Percentiles rank a stretch among this genome's conserved stretches.
These are phyloP conservation scores for Alloplasta piceator DNA, from an alignment of 2,888 invertebrate species.

Conservation along the genomic window DNA sequence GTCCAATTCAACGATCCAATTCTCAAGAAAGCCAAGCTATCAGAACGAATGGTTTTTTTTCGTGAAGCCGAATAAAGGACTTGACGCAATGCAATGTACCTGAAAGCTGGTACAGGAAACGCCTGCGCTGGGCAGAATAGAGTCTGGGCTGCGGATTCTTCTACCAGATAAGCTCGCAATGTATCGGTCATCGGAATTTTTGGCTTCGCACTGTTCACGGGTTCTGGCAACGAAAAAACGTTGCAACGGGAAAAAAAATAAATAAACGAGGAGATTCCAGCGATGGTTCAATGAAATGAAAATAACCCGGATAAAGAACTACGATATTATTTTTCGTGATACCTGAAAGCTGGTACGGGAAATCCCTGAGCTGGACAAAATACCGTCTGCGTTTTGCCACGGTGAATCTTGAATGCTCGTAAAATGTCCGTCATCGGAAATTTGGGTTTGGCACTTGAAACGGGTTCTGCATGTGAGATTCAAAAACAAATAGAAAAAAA, in stretches of 20 bases:
- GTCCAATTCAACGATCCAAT: too few species aligned
- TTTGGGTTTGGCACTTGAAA: conserved; percentile 81
- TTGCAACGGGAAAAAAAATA: neutral
- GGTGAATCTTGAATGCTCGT: conserved; percentile 78
- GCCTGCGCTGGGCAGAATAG: conserved; percentile 91
- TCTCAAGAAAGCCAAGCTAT: too few species aligned
- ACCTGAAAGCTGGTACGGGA: conserved; percentile 80
- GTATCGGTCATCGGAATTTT: conserved; percentile 79
- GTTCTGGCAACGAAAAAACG: conserved; percentile 74
- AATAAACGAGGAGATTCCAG: neutral
- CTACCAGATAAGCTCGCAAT: conserved; percentile 79
- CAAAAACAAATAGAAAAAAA: too few species aligned
- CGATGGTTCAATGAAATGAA: neutral
- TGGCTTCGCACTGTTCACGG: conserved; percentile 82
- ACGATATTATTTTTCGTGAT: conserved; percentile 35
- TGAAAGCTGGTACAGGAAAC: conserved; percentile 82
- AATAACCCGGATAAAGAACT: neutral
- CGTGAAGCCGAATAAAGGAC: neutral
- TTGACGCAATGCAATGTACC: conserved; percentile 65
- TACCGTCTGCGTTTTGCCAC: conserved; percentile 84
- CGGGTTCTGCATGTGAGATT: conserved; percentile 76
- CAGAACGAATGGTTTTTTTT: too few species aligned
- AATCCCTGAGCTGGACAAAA: conserved; percentile 90
- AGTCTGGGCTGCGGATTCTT: conserved; percentile 82
- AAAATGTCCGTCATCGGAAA: conserved; percentile 75